Evolutionary conservation across 2,888 invertebrate genomes (phyloP), one percentile per base, ranked within the genome.

Genomic region (Myopa testacea): DNA sequence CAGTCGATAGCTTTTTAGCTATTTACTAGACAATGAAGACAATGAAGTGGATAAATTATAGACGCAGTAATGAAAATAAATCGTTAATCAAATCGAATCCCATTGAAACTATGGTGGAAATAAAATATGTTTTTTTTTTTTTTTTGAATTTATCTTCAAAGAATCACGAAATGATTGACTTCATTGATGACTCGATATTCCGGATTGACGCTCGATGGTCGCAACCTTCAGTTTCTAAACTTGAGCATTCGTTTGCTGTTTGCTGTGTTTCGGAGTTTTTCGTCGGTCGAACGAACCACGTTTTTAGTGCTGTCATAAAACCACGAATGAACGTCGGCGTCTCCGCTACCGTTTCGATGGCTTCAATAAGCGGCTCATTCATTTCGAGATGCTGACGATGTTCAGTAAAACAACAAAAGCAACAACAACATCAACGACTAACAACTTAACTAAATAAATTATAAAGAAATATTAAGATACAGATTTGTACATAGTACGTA

Each of bases 261-360:
- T 52, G 26, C n/a, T 8, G n/a, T 19, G 16, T 26, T 26, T 62
- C 4, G 26, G 26, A 26, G 26, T 26, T 26, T 62, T 26, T 62
- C 8, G 62, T 62, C 2, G 14, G 3, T 62, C 26, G 19, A n/a
- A 4, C 26, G 19, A n/a, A 4, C 26, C 62, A 62, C 34, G 1
- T 69, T 50, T 26, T 50, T 52, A 50, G 26, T 19, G 50, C 7
- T 68, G 67, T 8, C 67, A 40, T 68, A 68, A 68, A 68, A 68
- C 45, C 16, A 34, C 63, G 40, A 40, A 68, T 16, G 67, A 40
- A 26, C 45, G 38, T 7, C 19, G 40, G 34, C n/a, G n/a, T n/a
- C 19, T 38, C 45, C 38, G 4, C 38, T n/a, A 40, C 45, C 34
- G 65, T 19, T 68, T 68, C 40, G 40, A 69, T 50, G 50, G 37